Base-by-base conservation (phyloP, 2,888 invertebrate genomes). In the Anthrax anthrax region DNA sequence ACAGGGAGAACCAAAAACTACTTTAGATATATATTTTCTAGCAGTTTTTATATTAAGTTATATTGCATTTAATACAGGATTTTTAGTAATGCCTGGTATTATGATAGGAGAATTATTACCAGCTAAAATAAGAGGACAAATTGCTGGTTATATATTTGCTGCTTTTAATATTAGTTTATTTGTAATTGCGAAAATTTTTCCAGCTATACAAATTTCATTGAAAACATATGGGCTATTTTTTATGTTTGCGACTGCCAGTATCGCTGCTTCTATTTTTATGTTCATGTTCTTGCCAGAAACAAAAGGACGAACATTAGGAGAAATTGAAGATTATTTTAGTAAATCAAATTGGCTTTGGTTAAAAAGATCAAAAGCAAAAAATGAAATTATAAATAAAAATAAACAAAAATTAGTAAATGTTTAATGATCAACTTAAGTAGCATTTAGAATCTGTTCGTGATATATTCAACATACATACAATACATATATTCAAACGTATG, bases 301-400 rank as follows among this genome's bases (percentile, higher is more conserved):
- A 0, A 84, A 81, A 61, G 78, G 80, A 36, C 74, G 76, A 48
- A 78, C 78, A 8, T 65, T 85, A 38, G 71, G 78, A 45, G 78
- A 85, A 64, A 84, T 85, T 53, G 84, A 85, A 64, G 81, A 84
- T 66, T 84, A 85, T 63, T 85, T 85, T 59, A 74, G 77, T 55
- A 77, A 78, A 54, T 65, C 74, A 36, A 79, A 78, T 58, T 71
- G 77, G 59, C 57, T 79, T 47, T 81, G 81, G 81, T 49, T 56
- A 38, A 56, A 55, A 13, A 58, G 64, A 13, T 17, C 14, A 29
- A 42, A 46, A 18, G n/a, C n/a, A n/a, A n/a, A n/a, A n/a, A n/a
- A n/a, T n/a, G n/a, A n/a, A 49, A 47, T 18, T 47, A 49, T 18
- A 44, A 18, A 43, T 34, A 38, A 49, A 49, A 42, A 49, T 47